Evolutionary conservation across 2,888 invertebrate genomes (phyloP).

Genomic region (Phaedon cochleariae): DNA sequence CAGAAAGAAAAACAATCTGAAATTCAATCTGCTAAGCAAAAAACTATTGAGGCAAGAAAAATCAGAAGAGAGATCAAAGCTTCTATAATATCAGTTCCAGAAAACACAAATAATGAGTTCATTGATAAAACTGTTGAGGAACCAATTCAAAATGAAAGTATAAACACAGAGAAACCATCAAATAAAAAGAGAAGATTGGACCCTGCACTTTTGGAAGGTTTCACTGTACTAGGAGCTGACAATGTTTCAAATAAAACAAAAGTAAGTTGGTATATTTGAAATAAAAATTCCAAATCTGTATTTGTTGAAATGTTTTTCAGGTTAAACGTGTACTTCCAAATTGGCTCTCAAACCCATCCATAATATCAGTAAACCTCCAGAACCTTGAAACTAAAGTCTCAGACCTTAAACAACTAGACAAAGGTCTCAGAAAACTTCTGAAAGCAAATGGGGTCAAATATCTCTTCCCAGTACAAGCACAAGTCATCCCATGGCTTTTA

Average conservation of each 20-base stretch:
- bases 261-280: too few species aligned
- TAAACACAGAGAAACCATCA: constrained; percentile 30
- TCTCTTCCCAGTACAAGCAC: constrained; percentile 87
- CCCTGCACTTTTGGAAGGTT: constrained; percentile 62
- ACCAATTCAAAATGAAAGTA: constrained; percentile 30
- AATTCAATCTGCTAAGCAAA: constrained; percentile 52
- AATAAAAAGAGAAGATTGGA: constrained; percentile 50
- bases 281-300: not conserved
- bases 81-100: constrained; percentile 42
- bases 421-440: constrained; percentile 69
- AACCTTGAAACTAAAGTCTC: constrained; percentile 66
- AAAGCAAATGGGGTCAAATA: constrained; percentile 75
- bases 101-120: constrained; percentile 48
- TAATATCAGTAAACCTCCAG: constrained; percentile 78
- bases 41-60: constrained; percentile 42
- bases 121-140: constrained; percentile 39
- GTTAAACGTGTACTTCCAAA: constrained; percentile 83
- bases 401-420: constrained; percentile 71
- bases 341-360: constrained; percentile 85
- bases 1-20: constrained; percentile 55
- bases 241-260: constrained; percentile 68
- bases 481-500: constrained; percentile 80
- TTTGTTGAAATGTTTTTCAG: constrained; percentile 59
- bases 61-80: constrained; percentile 41
- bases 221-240: constrained; percentile 74